These are phyloP conservation scores for Setipinna tenuifilis DNA, from an alignment of 2,797 vertebrate species.

Conservation along the genomic window DNA sequence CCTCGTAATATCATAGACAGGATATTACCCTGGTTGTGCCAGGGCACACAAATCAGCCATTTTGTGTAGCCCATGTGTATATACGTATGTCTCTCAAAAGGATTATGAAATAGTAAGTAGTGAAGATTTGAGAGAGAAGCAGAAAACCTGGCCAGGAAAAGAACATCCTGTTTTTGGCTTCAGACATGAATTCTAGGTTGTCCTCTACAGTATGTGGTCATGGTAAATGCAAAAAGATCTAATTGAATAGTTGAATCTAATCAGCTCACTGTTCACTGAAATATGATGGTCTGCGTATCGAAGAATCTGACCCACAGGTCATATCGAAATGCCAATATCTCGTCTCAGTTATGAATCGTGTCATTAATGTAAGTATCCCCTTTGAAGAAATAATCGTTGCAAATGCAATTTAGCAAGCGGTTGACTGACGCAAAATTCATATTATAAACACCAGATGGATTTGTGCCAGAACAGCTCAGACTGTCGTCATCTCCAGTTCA, in stretches of 20 bases:
- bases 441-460: conserved; percentile 16
- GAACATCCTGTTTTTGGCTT: neutral
- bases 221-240: conserved; percentile 47
- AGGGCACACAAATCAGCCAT: conserved; percentile 3
- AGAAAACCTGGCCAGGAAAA: neutral
- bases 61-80: neutral
- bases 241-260: conserved; percentile 55
- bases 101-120: neutral
- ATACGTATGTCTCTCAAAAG: neutral
- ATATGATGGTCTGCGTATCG: conserved; percentile 34
- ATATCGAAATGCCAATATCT: conserved; percentile 50
- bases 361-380: conserved; percentile 35
- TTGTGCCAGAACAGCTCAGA: neutral
- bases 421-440: neutral
- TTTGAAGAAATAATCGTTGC: conserved; percentile 39
- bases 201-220: conserved; percentile 27
- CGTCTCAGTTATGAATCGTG: conserved; percentile 35
- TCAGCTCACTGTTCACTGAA: conserved; percentile 40
- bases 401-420: conserved; percentile 39
- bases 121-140: neutral
- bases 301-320: conserved; percentile 48
- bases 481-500: neutral
- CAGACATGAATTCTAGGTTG: neutral
- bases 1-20: conserved; percentile 22
- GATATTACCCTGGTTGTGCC: conserved; percentile 13